These are phyloP conservation scores for Tauraco erythrolophus DNA, from an alignment of 2,113 vertebrate genomes.

Conservation along the genomic window DNA sequence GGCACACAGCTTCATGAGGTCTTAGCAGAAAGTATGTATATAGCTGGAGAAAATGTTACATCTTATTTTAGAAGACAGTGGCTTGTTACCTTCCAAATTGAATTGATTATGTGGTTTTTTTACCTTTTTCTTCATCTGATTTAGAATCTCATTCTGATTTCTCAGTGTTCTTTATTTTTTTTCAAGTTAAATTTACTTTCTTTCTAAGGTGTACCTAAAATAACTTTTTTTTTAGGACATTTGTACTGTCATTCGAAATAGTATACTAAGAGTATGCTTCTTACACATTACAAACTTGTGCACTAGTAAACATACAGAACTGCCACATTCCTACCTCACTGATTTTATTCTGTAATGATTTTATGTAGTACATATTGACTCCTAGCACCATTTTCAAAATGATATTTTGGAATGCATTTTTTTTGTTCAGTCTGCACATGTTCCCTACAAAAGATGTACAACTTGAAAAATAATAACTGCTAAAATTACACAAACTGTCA, in stretches of 20 bases:
- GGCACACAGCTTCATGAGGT: neutral
- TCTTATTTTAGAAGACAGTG: neutral
- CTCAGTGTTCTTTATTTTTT: neutral
- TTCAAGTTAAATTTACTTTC: neutral
- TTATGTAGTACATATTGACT: neutral
- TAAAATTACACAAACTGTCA: constrained; percentile 39
- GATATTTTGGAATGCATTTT: neutral
- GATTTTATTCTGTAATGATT: neutral
- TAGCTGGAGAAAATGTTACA: neutral
- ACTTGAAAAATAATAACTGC: constrained; percentile 20
- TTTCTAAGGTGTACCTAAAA: neutral
- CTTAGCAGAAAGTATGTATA: neutral
- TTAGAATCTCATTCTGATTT: neutral
- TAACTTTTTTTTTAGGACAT: neutral
- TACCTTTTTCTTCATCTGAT: neutral
- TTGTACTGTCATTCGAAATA: neutral
- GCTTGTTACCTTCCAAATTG: neutral
- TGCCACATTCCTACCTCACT: neutral
- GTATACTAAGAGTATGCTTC: neutral
- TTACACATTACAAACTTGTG: neutral
- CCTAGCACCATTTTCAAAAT: neutral
- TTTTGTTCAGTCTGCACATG: neutral
- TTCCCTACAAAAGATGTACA: constrained; percentile 25
- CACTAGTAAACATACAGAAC: neutral
- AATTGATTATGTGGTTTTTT: neutral